Conservation (phyloP, 1,140 invertebrate genomes). For the Tenebrio molitor region DNA sequence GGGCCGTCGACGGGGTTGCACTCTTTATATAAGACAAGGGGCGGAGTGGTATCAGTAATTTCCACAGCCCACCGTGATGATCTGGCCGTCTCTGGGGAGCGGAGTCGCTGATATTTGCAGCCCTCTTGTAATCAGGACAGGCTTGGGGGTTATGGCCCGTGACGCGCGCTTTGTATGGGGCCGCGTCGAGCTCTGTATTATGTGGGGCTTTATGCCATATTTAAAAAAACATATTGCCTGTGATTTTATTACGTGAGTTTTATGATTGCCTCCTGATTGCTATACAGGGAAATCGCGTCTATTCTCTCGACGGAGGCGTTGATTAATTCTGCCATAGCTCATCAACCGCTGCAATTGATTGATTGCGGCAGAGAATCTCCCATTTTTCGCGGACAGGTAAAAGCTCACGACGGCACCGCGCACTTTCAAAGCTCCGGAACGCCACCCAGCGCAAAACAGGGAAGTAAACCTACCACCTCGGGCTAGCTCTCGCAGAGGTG, state of each 20-base stretch:
- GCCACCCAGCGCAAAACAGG: constrained; percentile 38
- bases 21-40: constrained; percentile 44
- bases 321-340: constrained; percentile 4
- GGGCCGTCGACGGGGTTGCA: not conserved
- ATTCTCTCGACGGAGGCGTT: constrained; percentile 3
- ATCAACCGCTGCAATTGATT: not conserved
- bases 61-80: constrained; percentile 43
- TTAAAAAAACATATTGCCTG: constrained; percentile 58
- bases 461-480: constrained; percentile 36
- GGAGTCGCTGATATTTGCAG: constrained; percentile 66
- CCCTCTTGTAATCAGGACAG: constrained; percentile 64
- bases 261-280: constrained; percentile 56
- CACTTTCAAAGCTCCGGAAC: not conserved
- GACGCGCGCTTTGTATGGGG: constrained; percentile 58
- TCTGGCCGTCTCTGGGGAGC: constrained; percentile 60
- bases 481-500: constrained; percentile 29
- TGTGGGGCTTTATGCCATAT: constrained; percentile 58
- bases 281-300: constrained; percentile 12
- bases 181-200: constrained; percentile 57
- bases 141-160: constrained; percentile 65
- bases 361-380: not conserved
- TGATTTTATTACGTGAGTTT: constrained; percentile 48
- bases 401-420: too few relatives aligned
- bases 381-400: too few relatives aligned
- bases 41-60: constrained; percentile 30